phyloP scores from a whole-genome alignment of 2,113 vertebrate species.

The Corythoichthys intestinalis region DNA sequence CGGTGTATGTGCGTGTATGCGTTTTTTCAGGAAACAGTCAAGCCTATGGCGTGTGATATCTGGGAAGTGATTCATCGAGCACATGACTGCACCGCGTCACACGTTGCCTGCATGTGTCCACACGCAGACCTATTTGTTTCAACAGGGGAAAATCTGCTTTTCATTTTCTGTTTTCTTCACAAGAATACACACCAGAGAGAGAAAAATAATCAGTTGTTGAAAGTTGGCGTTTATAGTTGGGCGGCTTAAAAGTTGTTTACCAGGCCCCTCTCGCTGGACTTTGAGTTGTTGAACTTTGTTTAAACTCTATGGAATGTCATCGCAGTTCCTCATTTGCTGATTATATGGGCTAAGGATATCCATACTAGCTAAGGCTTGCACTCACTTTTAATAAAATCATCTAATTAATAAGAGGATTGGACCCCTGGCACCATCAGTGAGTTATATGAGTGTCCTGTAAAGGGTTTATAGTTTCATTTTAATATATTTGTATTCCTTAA shows the following conservation, averaged over 20 bases:
- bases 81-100: conserved; percentile 42
- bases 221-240: not conserved
- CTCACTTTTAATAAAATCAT: no score
- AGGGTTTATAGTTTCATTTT: no score
- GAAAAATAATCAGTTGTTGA: not conserved
- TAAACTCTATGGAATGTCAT: not conserved
- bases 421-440: no score
- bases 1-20: not conserved
- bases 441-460: no score
- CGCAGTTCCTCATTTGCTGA: not conserved
- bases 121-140: not conserved
- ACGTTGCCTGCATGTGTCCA: not conserved
- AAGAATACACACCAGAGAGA: not conserved
- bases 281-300: not conserved
- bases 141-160: not conserved
- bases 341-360: not conserved
- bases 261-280: not conserved
- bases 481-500: no score
- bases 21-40: not conserved
- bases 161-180: not conserved
- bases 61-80: conserved; percentile 49
- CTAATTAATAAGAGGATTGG: no score
- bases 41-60: conserved; percentile 5
- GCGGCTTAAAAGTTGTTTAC: not conserved
- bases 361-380: no score